phyloP scores from a whole-genome alignment of 2,113 vertebrate genomes.

The Tursiops truncatus region DNA sequence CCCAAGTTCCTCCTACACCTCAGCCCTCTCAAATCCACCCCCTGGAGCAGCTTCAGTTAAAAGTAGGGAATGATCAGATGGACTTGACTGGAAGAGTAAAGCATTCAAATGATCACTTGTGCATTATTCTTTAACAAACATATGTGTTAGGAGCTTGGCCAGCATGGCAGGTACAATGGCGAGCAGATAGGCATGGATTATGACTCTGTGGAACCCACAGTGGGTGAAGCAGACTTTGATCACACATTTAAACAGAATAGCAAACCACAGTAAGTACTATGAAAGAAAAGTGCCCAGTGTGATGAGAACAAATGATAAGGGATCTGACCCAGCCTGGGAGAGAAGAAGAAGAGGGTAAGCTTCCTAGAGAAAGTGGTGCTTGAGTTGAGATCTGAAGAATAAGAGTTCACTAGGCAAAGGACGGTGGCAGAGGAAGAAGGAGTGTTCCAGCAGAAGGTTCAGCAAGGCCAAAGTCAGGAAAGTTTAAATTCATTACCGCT shows the following conservation, averaged over 20 bases:
- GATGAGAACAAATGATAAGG: background rate
- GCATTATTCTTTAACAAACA: background rate
- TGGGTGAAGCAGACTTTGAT: background rate
- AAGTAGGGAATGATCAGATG: background rate
- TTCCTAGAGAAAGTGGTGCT: background rate
- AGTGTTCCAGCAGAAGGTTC: background rate
- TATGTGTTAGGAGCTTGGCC: background rate
- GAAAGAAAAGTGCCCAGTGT: background rate
- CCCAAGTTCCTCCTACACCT: background rate
- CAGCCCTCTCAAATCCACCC: background rate
- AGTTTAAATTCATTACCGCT: background rate
- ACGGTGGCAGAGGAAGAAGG: background rate
- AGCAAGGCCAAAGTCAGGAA: background rate
- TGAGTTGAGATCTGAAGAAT: background rate
- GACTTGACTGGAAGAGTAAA: background rate
- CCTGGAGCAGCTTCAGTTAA: background rate
- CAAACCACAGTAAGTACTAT: background rate
- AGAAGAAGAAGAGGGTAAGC: background rate
- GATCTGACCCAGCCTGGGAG: background rate
- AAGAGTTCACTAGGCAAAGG: background rate
- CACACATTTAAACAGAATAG: background rate
- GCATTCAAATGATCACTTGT: background rate
- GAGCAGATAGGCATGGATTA: background rate
- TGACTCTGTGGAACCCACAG: background rate
- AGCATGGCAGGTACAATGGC: background rate